These are phyloP conservation scores for Psylliodes chrysocephalus DNA, from an alignment of 2,888 invertebrate genomes.

Conservation along the genomic window DNA sequence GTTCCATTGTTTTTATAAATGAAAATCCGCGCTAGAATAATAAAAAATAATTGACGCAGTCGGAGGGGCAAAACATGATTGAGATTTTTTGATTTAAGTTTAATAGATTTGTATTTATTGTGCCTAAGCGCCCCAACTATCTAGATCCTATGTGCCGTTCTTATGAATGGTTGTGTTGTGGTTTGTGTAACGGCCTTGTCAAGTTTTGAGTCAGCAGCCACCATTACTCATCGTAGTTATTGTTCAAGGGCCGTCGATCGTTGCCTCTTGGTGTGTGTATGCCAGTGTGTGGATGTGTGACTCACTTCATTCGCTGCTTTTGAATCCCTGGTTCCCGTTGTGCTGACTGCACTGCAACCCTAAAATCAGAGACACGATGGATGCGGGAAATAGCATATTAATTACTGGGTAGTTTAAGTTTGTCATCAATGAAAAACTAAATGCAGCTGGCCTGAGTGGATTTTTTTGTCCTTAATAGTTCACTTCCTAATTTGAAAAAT, in stretches of 20 bases:
- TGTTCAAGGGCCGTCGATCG: slow-evolving; percentile 61
- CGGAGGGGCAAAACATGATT: no score
- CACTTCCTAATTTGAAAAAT: no score
- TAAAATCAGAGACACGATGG: slow-evolving; percentile 2
- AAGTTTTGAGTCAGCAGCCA: slow-evolving; percentile 59
- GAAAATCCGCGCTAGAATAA: no score
- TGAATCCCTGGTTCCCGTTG: slow-evolving; percentile 15
- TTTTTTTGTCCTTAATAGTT: no score
- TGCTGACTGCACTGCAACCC: slow-evolving; percentile 16
- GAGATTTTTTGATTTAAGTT: no score
- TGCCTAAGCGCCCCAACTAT: slow-evolving; percentile 9
- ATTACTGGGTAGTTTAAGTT: no score
- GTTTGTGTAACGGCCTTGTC: slow-evolving; percentile 61
- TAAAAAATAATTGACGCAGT: no score
- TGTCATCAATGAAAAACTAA: no score
- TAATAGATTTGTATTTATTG: no score
- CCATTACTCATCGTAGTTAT: slow-evolving; percentile 62
- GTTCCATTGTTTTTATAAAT: no score
- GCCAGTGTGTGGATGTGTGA: slow-evolving; percentile 38
- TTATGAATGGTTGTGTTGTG: slow-evolving; percentile 48
- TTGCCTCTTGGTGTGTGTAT: slow-evolving; percentile 40
- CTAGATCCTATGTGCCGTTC: slow-evolving; percentile 34
- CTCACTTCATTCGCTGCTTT: slow-evolving; percentile 40
- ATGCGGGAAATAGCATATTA: no score
- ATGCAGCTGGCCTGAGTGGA: no score